These are phyloP conservation scores for Apeltes quadracus DNA, from an alignment of 2,113 vertebrate genomes.

Conservation along the genomic window DNA sequence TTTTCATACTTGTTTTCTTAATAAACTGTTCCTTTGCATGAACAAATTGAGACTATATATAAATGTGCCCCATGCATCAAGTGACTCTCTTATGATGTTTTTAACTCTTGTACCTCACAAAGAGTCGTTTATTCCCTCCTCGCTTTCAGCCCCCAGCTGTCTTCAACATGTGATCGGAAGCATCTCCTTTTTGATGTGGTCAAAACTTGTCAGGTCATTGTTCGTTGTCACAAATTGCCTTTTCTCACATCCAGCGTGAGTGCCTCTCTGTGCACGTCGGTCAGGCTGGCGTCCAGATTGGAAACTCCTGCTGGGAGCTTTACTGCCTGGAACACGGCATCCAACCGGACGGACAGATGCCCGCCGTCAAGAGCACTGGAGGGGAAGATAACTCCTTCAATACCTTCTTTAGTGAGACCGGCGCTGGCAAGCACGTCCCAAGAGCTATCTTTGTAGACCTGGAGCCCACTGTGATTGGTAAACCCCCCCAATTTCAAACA, in stretches of 20 bases:
- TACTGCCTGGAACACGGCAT: conserved; percentile 2
- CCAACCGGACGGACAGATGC: not conserved
- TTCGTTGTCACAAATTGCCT: too few species aligned
- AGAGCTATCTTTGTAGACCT: not conserved
- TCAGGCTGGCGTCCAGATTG: not conserved
- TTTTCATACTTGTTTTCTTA: not conserved
- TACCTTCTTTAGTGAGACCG: conserved; percentile 1
- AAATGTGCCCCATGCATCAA: not conserved
- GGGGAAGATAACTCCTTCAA: not conserved
- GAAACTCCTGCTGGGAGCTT: conserved; percentile 2
- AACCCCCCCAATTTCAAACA: too few species aligned
- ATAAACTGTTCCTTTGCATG: not conserved
- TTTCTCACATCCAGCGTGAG: not conserved
- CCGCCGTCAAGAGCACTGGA: not conserved
- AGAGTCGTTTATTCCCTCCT: not conserved
- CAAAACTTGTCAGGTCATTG: not conserved
- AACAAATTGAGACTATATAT: not conserved
- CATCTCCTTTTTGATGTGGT: not conserved
- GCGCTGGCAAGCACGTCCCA: not conserved
- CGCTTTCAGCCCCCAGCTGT: not conserved
- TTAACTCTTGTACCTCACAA: not conserved
- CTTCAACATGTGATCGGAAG: not conserved
- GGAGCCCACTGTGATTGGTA: not conserved
- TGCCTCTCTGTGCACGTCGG: not conserved
- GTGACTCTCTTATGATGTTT: not conserved